Evolutionary conservation across 2,888 invertebrate species (phyloP).

Genomic region (Pasiphila rectangulata): DNA sequence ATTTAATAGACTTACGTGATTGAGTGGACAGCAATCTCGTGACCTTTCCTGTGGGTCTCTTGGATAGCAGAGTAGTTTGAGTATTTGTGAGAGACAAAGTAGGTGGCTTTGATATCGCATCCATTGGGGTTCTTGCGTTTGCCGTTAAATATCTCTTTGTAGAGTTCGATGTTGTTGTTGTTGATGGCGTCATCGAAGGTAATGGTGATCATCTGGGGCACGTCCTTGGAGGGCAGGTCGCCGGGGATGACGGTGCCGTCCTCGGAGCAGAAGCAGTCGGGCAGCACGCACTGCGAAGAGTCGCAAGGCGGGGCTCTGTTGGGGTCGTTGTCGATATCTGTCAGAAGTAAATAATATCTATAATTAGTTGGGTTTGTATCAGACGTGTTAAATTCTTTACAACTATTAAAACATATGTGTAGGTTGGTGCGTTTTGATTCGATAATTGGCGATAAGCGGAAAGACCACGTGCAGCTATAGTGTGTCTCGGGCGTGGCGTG

Average conservation of each 20-base stretch:
- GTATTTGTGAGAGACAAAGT: slow-evolving; percentile 96
- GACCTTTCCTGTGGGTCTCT: slow-evolving; percentile 94
- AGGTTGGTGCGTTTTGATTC: slow-evolving; percentile 4
- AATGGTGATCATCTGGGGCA: slow-evolving; percentile 96
- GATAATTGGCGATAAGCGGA: slow-evolving; percentile 34
- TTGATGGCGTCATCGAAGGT: slow-evolving; percentile 97
- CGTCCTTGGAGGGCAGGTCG: slow-evolving; percentile 90
- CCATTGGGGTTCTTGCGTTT: slow-evolving; percentile 95
- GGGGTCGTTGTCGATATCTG: slow-evolving; percentile 96
- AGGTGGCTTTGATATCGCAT: slow-evolving; percentile 95
- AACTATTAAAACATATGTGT: neutral
- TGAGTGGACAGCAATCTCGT: slow-evolving; percentile 96
- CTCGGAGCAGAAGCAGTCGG: slow-evolving; percentile 97
- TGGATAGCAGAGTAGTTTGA: slow-evolving; percentile 96
- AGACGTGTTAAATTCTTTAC: neutral
- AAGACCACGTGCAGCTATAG: slow-evolving; percentile 35
- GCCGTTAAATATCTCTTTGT: slow-evolving; percentile 94
- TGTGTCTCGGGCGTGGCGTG: slow-evolving; percentile 44
- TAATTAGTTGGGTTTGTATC: neutral
- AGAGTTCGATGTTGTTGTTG: slow-evolving; percentile 96
- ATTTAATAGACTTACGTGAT: slow-evolving; percentile 86
- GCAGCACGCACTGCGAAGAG: slow-evolving; percentile 90
- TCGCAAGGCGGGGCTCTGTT: slow-evolving; percentile 96
- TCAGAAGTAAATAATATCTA: slow-evolving; percentile 23
- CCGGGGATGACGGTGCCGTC: slow-evolving; percentile 94